These are phyloP conservation scores for Trinectes maculatus DNA, from an alignment of 2,113 vertebrate species.

Conservation along the genomic window DNA sequence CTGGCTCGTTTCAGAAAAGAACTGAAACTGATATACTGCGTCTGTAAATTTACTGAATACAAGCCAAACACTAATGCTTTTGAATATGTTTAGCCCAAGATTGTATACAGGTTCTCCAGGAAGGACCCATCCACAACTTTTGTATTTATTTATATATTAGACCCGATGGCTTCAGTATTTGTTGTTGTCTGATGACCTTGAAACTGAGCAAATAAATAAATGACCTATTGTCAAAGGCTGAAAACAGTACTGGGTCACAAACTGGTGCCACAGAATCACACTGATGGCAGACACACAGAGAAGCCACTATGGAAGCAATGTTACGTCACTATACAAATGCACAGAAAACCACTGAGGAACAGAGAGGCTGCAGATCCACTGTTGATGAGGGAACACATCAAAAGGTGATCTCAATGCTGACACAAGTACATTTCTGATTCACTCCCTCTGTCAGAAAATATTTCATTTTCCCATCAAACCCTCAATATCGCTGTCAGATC, in stretches of 20 bases:
- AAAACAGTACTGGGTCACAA: constrained; percentile 67
- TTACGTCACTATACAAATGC: constrained; percentile 66
- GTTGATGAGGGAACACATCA: constrained; percentile 2
- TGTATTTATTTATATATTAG: constrained; percentile 13
- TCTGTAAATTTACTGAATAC: background rate
- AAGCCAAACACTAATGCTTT: background rate
- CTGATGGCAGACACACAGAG: constrained; percentile 74
- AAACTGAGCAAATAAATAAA: constrained; percentile 58
- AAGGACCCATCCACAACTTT: constrained; percentile 14
- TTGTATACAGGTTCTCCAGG: constrained; percentile 7
- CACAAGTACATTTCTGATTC: constrained; percentile 1
- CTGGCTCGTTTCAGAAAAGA: constrained; percentile 1
- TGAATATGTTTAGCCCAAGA: background rate
- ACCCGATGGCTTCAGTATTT: constrained; percentile 19
- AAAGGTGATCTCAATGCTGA: background rate
- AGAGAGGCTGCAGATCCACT: constrained; percentile 2
- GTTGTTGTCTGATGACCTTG: constrained; percentile 36
- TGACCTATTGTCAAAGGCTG: constrained; percentile 65
- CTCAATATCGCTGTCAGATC: background rate
- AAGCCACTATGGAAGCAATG: constrained; percentile 73
- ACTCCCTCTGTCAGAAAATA: background rate
- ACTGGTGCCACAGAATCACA: constrained; percentile 70
- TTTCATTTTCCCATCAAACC: background rate
- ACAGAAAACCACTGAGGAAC: constrained; percentile 6
- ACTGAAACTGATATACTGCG: constrained; percentile 3